Evolutionary conservation across 2,113 vertebrate species (phyloP), one percentile per base, ranked within the genome.

Genomic region (Chaetura pelagica): DNA sequence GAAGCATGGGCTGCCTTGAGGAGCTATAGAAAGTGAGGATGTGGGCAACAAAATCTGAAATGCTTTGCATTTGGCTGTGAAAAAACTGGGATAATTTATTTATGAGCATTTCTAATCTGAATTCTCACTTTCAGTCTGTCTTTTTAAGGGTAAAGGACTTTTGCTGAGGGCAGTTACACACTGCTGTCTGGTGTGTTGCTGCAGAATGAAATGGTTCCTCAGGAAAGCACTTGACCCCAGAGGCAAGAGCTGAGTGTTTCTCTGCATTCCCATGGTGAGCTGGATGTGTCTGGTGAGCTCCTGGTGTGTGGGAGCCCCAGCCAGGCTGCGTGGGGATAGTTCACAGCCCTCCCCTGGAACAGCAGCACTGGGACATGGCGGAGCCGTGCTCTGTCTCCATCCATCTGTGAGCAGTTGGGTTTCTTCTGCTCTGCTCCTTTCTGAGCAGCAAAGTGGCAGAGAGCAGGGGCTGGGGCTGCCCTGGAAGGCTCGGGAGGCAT

Each of bases 91-190:
- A 14, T 24, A 29, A n/a, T 69, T 38, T 51, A 20, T 80, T 71
- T 77, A 62, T 1, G 2, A n/a, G 26, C 12, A 42, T 90, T 57
- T 90, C 77, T 86, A 30, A 44, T 26, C n/a, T 13, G 46, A 67
- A 72, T 34, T 51, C 57, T 32, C 40, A 58, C 34, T 46, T 72
- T 42, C 46, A 30, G 12, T 20, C 38, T 46, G 18, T 12, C 30
- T 32, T 38, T 84, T 34, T 51, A 57, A 66, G 18, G 19, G 38
- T 27, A 51, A 46, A 81, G 29, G 23, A 21, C 5, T 12, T 49
- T 29, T 66, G 17, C 57, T 42, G 46, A 38, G 57, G 26, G 15
- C 64, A 77, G 46, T 18, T 1, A 0, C n/a, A 7, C 0, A 1
- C 48, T 54, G n/a, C 12, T 16, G 12, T 32, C 5, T 13, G 7